phyloP scores from a whole-genome alignment of 2,888 invertebrate species.

The Cephus nigrinus region DNA sequence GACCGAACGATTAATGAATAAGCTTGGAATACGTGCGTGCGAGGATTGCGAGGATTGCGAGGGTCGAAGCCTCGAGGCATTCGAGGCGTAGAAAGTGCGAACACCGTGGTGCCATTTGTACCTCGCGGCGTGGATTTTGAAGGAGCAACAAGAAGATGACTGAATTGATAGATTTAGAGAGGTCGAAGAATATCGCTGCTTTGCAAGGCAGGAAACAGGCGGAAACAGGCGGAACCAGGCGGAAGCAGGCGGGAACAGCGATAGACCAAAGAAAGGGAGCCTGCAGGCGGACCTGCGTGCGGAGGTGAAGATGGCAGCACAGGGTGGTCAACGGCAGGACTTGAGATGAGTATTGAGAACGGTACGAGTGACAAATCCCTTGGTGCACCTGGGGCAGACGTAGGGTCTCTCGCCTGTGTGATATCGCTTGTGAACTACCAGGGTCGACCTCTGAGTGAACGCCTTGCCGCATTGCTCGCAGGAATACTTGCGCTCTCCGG shows the following conservation, averaged over 20 bases:
- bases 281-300: not conserved
- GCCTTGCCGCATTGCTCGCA: conserved; percentile 71
- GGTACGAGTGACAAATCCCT: conserved; percentile 71
- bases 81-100: not conserved
- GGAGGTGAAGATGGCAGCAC: not conserved
- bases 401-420: conserved; percentile 71
- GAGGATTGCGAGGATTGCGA: no score
- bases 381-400: conserved; percentile 70
- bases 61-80: not conserved
- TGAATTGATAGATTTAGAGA: not conserved
- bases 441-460: conserved; percentile 71
- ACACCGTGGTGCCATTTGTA: not conserved
- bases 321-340: conserved; percentile 32
- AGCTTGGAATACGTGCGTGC: no score
- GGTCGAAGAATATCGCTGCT: not conserved
- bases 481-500: conserved; percentile 69
- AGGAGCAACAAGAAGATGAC: not conserved
- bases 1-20: not conserved
- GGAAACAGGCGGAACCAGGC: no score
- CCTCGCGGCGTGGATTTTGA: not conserved
- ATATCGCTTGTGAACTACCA: conserved; percentile 70
- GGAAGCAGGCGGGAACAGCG: not conserved
- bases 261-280: not conserved
- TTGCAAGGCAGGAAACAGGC: not conserved
- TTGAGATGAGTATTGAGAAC: conserved; percentile 71